These are phyloP conservation scores for Pseudeuparius sepicola DNA, from an alignment of 2,888 invertebrate species.

Conservation along the genomic window DNA sequence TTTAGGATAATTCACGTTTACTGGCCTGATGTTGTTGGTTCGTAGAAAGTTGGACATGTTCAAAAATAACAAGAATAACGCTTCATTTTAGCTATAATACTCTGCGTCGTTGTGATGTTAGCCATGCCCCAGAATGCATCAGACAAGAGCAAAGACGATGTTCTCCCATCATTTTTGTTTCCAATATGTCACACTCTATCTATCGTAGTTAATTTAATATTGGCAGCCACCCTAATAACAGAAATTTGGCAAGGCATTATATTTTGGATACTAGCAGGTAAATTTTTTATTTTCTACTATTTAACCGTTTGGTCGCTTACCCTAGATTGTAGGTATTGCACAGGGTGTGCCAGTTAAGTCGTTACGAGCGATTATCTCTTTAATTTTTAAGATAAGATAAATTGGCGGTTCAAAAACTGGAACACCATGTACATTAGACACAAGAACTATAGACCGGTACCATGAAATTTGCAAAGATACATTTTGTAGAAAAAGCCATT, in stretches of 20 bases:
- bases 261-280: constrained; percentile 52
- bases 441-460: no score
- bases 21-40: constrained; percentile 31
- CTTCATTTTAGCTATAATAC: constrained; percentile 41
- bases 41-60: constrained; percentile 4
- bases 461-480: no score
- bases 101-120: constrained; percentile 43
- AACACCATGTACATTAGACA: no score
- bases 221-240: constrained; percentile 47
- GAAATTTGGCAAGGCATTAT: constrained; percentile 53
- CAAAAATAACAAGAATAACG: constrained; percentile 11
- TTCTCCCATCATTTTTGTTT: constrained; percentile 30
- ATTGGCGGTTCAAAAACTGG: no score
- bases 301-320: no score
- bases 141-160: constrained; percentile 31
- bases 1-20: constrained; percentile 26
- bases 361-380: no score
- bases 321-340: no score
- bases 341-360: no score
- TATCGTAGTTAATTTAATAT: constrained; percentile 40
- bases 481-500: no score
- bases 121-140: constrained; percentile 45
- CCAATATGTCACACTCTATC: constrained; percentile 41
- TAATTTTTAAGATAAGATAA: no score
- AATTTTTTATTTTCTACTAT: constrained; percentile 14